These are phyloP conservation scores for Arrhopalites spinosus DNA, from an alignment of 2,888 invertebrate species.

Conservation along the genomic window DNA sequence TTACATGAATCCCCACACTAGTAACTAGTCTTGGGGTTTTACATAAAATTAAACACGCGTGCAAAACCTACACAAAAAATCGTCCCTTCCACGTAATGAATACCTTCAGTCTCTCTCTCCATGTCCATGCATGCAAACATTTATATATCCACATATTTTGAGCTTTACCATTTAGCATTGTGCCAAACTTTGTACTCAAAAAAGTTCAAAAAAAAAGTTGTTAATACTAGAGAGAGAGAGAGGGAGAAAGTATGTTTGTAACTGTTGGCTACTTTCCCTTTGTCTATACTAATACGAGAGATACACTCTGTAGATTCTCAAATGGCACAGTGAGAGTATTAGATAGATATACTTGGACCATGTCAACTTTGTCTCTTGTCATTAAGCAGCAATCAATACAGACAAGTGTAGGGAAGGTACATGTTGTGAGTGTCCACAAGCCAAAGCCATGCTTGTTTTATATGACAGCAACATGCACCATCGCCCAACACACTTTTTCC, in stretches of 20 bases:
- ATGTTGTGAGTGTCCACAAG: background rate
- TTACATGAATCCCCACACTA: too few relatives aligned
- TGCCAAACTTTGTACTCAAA: background rate
- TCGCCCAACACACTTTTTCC: background rate
- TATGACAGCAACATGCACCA: constrained; percentile 27
- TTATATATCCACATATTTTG: background rate
- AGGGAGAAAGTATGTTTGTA: background rate
- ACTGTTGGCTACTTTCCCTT: background rate
- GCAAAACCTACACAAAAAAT: background rate
- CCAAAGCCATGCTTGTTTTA: constrained; percentile 8
- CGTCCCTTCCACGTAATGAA: constrained; percentile 25
- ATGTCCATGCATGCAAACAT: constrained; percentile 19
- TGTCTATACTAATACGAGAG: too few relatives aligned
- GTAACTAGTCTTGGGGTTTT: background rate
- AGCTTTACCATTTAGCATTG: background rate
- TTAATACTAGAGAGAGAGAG: background rate
- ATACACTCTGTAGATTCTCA: too few relatives aligned
- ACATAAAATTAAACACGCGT: constrained; percentile 24
- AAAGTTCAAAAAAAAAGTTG: too few relatives aligned
- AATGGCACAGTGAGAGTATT: too few relatives aligned
- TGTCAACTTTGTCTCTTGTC: constrained; percentile 29
- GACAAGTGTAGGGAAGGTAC: background rate
- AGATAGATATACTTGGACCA: background rate
- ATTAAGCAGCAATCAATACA: constrained; percentile 28
- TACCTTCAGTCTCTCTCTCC: too few relatives aligned